Evolutionary conservation across 2,797 vertebrate genomes (phyloP).

Genomic region (Lutjanus campechanus): DNA sequence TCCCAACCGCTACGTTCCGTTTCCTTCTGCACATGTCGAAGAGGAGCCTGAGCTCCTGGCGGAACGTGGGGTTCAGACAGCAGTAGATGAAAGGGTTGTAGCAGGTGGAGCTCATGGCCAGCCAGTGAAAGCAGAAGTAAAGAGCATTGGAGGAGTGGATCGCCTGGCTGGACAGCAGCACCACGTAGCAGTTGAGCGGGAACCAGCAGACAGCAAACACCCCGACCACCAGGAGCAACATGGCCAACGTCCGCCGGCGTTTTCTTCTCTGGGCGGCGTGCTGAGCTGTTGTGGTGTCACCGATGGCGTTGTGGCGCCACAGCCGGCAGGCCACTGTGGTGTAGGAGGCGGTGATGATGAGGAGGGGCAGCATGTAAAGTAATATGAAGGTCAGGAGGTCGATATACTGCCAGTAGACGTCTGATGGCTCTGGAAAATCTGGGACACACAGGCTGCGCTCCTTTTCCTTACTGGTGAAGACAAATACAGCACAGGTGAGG

Average conservation of each 20-base stretch:
- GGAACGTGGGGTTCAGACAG: constrained; percentile 92
- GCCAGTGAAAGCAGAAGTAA: constrained; percentile 95
- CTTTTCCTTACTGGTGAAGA: constrained; percentile 84
- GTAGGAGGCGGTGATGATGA: constrained; percentile 92
- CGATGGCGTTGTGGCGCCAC: constrained; percentile 91
- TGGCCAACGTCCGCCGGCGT: constrained; percentile 91
- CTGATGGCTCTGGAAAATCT: constrained; percentile 93
- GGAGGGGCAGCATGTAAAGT: constrained; percentile 93
- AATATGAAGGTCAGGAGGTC: constrained; percentile 93
- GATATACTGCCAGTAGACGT: constrained; percentile 95
- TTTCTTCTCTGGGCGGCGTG: constrained; percentile 88
- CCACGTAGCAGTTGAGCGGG: constrained; percentile 92
- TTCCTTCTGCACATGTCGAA: constrained; percentile 86
- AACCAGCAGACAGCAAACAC: constrained; percentile 94
- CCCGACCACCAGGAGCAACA: constrained; percentile 91
- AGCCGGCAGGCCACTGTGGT: constrained; percentile 90
- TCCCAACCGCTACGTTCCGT: constrained; percentile 36
- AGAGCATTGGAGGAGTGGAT: constrained; percentile 91
- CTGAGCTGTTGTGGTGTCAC: constrained; percentile 92
- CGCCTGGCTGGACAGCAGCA: constrained; percentile 91
- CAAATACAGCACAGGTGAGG: background rate
- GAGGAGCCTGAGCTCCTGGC: constrained; percentile 89
- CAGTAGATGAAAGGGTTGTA: constrained; percentile 97
- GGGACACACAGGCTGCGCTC: constrained; percentile 92
- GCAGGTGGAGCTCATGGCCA: constrained; percentile 95